A percentile compares a stretch with the other conserved stretches of the same genome.
Evolutionary conservation across 2,888 invertebrate genomes (phyloP).

Genomic region (Lithophane ornitopus): DNA sequence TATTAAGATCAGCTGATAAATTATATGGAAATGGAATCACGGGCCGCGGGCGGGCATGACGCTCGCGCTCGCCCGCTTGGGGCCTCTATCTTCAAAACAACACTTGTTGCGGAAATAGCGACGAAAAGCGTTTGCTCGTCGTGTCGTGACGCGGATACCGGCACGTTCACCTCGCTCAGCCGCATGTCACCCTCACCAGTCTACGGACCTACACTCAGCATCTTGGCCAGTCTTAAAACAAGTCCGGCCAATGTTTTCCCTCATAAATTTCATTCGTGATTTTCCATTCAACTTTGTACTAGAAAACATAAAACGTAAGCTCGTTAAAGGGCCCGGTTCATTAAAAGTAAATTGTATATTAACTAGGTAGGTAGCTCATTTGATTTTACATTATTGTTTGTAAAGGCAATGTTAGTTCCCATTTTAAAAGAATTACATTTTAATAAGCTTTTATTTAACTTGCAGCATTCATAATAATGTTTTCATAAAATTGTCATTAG

Average conservation of each 20-base stretch:
- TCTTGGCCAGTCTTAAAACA: slow-evolving; percentile 33
- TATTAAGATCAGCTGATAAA: slow-evolving; percentile 65
- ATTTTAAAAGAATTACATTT: slow-evolving; percentile 6
- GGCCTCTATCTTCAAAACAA: slow-evolving; percentile 88
- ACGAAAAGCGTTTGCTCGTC: slow-evolving; percentile 82
- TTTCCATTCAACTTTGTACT: slow-evolving; percentile 14
- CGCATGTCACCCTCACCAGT: slow-evolving; percentile 65
- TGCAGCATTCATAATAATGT: background rate
- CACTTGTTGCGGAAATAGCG: slow-evolving; percentile 90
- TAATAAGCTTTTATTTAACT: slow-evolving; percentile 3
- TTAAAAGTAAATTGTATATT: slow-evolving; percentile 28
- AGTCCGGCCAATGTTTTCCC: background rate
- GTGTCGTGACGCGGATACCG: slow-evolving; percentile 72
- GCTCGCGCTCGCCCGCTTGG: slow-evolving; percentile 79
- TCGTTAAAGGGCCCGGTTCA: slow-evolving; percentile 6
- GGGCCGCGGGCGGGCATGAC: slow-evolving; percentile 64
- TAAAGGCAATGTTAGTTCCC: slow-evolving; percentile 6
- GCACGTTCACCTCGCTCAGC: slow-evolving; percentile 78
- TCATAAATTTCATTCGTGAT: slow-evolving; percentile 5
- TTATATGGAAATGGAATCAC: slow-evolving; percentile 66
- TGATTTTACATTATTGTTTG: slow-evolving; percentile 11
- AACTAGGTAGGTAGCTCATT: slow-evolving; percentile 20
- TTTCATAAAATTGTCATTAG: slow-evolving; percentile 11
- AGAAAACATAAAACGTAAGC: background rate
- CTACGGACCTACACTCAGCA: slow-evolving; percentile 54